These are phyloP conservation scores for Acanthurus lineatus DNA, from an alignment of 2,797 vertebrate species.

Conservation along the genomic window DNA sequence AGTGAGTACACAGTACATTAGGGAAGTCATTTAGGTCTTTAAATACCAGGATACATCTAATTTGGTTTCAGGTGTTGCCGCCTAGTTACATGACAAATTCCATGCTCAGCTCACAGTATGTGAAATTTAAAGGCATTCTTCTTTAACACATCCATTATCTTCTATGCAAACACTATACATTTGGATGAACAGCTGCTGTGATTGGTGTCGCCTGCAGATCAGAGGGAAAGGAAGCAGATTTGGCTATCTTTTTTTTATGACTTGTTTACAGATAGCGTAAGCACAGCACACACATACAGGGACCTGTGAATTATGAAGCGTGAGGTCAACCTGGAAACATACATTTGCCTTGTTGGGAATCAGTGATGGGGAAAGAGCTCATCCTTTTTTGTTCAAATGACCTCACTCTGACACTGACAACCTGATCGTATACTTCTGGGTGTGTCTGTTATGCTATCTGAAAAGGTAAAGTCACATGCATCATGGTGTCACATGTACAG, in stretches of 20 bases:
- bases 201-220: neutral
- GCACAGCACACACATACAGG: conserved; percentile 9
- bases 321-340: conserved; percentile 18
- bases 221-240: neutral
- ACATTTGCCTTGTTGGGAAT: conserved; percentile 35
- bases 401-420: conserved; percentile 13
- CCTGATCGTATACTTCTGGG: neutral
- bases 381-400: conserved; percentile 10
- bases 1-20: neutral
- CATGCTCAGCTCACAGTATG: neutral
- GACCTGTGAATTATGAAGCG: neutral
- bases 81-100: too few relatives aligned
- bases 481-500: conserved; percentile 56
- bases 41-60: neutral
- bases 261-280: neutral
- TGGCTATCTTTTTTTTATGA: neutral
- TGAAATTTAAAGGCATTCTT: too few relatives aligned
- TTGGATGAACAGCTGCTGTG: neutral
- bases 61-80: neutral
- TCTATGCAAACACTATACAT: neutral
- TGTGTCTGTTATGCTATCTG: conserved; percentile 12
- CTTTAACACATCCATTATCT: neutral
- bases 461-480: conserved; percentile 50
- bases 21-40: neutral
- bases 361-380: conserved; percentile 8